Evolutionary conservation across 2,113 vertebrate species (phyloP), one percentile per base, ranked within the genome.

Genomic region (Mus pahari): DNA sequence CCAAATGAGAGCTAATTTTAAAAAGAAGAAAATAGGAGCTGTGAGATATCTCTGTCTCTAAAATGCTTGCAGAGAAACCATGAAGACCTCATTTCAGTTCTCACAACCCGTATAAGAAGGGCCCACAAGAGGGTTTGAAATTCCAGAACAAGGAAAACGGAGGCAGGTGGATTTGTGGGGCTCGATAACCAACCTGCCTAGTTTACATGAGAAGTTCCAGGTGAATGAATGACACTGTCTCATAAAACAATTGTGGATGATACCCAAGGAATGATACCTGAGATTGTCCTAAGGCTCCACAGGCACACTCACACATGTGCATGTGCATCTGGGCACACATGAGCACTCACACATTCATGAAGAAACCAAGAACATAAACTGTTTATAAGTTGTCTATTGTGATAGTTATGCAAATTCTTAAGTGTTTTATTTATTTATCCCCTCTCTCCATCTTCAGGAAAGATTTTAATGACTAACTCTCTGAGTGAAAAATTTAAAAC

Each of bases 1-100:
- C 50, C 7, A 45, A 84, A 33, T 45, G 64, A 91, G n/a, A 91
- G 12, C 58, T 91, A 94, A 81, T 36, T 86, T 86, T n/a, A 33
- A 97, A 92, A 53, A 74, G 93, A 70, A 86, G n/a, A 77, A 88
- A 87, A 26, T 70, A 68, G 33, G 24, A 33, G 33, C 33, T 70
- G 3, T 42, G 62, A 36, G 62, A 66, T 86, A 36, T 6, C 31
- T 53, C 42, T 70, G 62, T 48, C 31, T 48, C 10, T 36, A 68
- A 24, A 53, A 36, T 26, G 0, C 3, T 36, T 9, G 20, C 3
- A 22, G 28, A 86, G 62, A 53, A 87, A 53, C 3, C 64, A 53
- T 70, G 19, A 53, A 68, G 33, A 70, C 33, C 11, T 17, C 36
- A 50, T 31, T 68, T 70, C 64, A 87, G 16, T 53, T 64, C 17